Evolutionary conservation across 2,888 invertebrate genomes (phyloP), one percentile per base, ranked within the genome.

Genomic region (Pollenia griseotomentosa): DNA sequence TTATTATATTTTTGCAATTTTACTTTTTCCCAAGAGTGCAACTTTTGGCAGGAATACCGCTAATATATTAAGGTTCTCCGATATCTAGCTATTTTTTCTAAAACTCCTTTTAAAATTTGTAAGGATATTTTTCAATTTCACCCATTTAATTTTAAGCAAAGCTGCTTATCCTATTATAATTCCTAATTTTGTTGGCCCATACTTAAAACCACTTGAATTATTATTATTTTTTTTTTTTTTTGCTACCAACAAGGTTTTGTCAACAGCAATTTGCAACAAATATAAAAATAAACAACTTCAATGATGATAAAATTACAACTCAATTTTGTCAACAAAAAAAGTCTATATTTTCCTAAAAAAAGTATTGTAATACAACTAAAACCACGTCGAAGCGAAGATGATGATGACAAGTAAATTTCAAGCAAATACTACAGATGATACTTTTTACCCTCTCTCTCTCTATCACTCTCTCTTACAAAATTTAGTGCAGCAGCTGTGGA

Each of bases 231-330:
- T 2, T 8, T 42, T 53, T 53, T 57, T 42, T 63, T 42, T 33
- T 42, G 66, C 7, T 53, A 75, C 33, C 42, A 87, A 88, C 88
- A 90, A 90, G 90, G 89, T 90, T 90, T 89, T 71, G 79, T 89
- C 89, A 88, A 88, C 88, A 83, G 23, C 81, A 66, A 84, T 80
- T 83, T 84, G 80, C 75, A 63, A 53, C 73, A 86, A 77, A 81
- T 71, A 77, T 55, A 55, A 80, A 77, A 83, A 71, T 79, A 79
- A 80, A 75, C 70, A 71, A 63, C 55, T 55, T 75, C 23, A 85
- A 65, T 48, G 68, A 65, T 12, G 55, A 44, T 40, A 74, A 48
- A 70, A 80, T 77, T 73, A 51, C 74, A 65, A 48, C 65, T 65
- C 42, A 78, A 79, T 79, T 46, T 65, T 19, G 19, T 0, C 40